These are phyloP conservation scores for Amphiprion clarkii DNA, from an alignment of 2,797 vertebrate species.

Conservation along the genomic window DNA sequence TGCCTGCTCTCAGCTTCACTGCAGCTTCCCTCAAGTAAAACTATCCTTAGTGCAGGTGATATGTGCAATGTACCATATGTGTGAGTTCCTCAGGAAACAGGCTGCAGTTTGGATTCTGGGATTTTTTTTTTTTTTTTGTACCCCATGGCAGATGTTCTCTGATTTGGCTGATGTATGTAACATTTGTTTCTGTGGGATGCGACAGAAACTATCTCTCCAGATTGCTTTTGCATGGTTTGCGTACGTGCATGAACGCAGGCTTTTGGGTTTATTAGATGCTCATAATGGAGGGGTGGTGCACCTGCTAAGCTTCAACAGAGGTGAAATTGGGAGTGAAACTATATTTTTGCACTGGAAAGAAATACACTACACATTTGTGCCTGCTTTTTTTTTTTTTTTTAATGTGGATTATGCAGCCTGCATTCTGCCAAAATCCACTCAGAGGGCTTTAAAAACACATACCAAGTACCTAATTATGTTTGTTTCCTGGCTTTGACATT, in stretches of 20 bases:
- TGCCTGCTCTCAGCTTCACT: conserved; percentile 31
- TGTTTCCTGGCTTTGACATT: too few relatives aligned
- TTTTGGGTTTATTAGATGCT: conserved; percentile 31
- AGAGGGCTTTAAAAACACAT: too few relatives aligned
- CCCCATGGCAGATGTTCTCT: conserved; percentile 45
- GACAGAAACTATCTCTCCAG: conserved; percentile 18
- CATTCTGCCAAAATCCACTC: neutral
- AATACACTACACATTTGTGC: neutral
- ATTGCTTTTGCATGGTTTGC: conserved; percentile 32
- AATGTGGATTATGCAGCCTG: too few relatives aligned
- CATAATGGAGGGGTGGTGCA: conserved; percentile 22
- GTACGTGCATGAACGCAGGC: neutral
- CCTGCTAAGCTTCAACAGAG: conserved; percentile 44
- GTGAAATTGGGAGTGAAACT: conserved; percentile 16
- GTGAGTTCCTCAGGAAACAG: conserved; percentile 33
- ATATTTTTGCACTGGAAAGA: neutral
- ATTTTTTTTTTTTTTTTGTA: conserved; percentile 13
- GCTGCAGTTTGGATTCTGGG: conserved; percentile 37
- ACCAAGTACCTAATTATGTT: too few relatives aligned
- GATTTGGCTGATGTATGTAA: conserved; percentile 30
- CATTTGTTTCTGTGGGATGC: conserved; percentile 26
- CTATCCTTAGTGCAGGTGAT: conserved; percentile 39
- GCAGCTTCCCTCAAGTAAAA: conserved; percentile 38
- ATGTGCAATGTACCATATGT: conserved; percentile 22
- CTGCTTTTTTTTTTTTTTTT: too few relatives aligned